phyloP scores from a whole-genome alignment of 2,797 vertebrate species.

The Astyanax mexicanus region DNA sequence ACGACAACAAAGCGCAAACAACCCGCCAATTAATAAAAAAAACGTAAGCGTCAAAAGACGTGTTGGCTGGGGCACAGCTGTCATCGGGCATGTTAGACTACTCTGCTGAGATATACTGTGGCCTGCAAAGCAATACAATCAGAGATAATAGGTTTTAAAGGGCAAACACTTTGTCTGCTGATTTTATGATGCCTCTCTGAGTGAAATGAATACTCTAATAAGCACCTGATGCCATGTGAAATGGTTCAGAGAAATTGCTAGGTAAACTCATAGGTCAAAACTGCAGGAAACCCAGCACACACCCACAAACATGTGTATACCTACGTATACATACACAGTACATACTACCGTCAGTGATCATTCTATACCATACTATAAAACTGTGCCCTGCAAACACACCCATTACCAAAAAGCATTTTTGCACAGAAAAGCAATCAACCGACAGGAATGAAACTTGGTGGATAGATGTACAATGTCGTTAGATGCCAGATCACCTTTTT shows the following conservation, averaged over 20 bases:
- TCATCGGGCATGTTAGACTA: constrained; percentile 5
- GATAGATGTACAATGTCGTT: no score
- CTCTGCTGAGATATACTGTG: constrained; percentile 31
- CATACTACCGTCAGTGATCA: neutral
- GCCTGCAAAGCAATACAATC: constrained; percentile 44
- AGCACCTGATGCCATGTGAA: constrained; percentile 19
- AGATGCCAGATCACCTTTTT: no score
- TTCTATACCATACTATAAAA: neutral
- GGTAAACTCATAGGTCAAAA: constrained; percentile 23
- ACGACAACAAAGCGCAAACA: constrained; percentile 16
- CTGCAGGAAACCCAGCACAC: neutral
- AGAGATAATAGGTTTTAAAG: constrained; percentile 59
- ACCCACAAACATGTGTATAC: neutral
- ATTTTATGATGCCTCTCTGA: constrained; percentile 49
- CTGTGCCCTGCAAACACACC: no score
- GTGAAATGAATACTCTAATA: constrained; percentile 47
- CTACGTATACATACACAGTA: neutral
- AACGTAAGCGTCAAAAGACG: neutral
- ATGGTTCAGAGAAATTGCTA: constrained; percentile 1
- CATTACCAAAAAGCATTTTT: no score
- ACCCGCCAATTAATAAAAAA: neutral
- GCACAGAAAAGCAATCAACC: no score
- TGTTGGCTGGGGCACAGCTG: constrained; percentile 12
- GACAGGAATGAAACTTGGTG: no score
- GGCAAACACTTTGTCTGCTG: constrained; percentile 47